These are phyloP conservation scores for Gymnocheta viridis DNA, from an alignment of 2,888 invertebrate genomes.

Conservation along the genomic window DNA sequence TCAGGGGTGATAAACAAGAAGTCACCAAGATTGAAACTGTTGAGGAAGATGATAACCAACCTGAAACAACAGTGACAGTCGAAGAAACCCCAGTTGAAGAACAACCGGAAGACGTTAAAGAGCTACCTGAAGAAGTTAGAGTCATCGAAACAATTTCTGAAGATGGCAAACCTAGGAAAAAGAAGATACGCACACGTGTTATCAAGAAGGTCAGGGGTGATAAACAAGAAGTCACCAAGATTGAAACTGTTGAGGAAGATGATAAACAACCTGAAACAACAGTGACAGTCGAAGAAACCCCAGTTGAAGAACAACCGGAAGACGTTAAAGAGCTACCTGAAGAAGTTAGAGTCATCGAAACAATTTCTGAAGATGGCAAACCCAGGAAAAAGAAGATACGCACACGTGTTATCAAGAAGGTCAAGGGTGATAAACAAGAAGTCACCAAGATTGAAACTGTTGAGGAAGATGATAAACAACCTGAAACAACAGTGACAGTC, in stretches of 20 bases:
- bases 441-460: conserved; percentile 23
- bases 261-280: conserved; percentile 23
- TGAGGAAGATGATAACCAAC: conserved; percentile 30
- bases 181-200: conserved; percentile 14
- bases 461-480: conserved; percentile 17
- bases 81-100: not conserved
- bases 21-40: conserved; percentile 34
- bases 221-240: conserved; percentile 21
- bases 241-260: conserved; percentile 26
- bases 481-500: conserved; percentile 8
- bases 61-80: conserved; percentile 18
- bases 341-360: not conserved
- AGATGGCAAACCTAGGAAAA: conserved; percentile 9
- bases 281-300: conserved; percentile 1
- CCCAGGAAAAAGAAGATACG: conserved; percentile 12
- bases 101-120: not conserved
- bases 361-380: not conserved
- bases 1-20: conserved; percentile 15
- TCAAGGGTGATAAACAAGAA: conserved; percentile 24
- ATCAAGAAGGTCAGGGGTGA: conserved; percentile 28
- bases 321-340: conserved; percentile 4
- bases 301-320: not conserved
- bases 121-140: conserved; percentile 17
- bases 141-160: not conserved
- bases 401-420: conserved; percentile 23